Percentiles rank a stretch among this genome's conserved stretches.
Conservation (phyloP, 2,113 vertebrate species). For the Empidonax traillii region DNA sequence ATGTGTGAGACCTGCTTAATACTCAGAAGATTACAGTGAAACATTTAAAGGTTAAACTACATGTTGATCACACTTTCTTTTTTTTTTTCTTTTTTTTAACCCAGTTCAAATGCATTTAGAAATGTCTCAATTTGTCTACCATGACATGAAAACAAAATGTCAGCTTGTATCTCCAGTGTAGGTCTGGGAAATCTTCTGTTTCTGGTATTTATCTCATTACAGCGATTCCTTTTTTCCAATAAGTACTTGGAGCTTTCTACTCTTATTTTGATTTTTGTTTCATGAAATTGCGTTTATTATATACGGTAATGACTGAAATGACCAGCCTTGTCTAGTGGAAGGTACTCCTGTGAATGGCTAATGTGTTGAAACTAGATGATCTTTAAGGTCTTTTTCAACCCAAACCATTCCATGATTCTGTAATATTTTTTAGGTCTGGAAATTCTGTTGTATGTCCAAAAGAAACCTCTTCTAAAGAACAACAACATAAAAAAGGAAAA, state of each 20-base stretch:
- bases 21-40: not conserved
- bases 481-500: not conserved
- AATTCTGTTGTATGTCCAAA: not conserved
- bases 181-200: not conserved
- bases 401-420: not conserved
- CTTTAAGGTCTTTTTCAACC: not conserved
- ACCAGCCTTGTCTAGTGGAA: too few relatives aligned
- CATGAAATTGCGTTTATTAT: not conserved
- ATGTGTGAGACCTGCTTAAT: not conserved
- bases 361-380: rapidly evolving
- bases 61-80: not conserved
- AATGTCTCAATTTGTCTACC: not conserved
- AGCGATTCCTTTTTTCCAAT: not conserved
- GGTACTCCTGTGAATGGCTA: not conserved
- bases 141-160: not conserved
- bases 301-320: not conserved
- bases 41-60: not conserved
- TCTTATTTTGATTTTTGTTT: not conserved
- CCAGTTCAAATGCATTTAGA: not conserved
- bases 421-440: not conserved
- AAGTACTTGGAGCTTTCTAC: not conserved
- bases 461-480: not conserved
- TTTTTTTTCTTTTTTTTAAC: not conserved
- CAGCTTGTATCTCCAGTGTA: not conserved
- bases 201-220: not conserved